Evolutionary conservation across 2,797 vertebrate species (phyloP), one percentile per base, ranked within the genome.

Genomic region (Alauda arvensis): DNA sequence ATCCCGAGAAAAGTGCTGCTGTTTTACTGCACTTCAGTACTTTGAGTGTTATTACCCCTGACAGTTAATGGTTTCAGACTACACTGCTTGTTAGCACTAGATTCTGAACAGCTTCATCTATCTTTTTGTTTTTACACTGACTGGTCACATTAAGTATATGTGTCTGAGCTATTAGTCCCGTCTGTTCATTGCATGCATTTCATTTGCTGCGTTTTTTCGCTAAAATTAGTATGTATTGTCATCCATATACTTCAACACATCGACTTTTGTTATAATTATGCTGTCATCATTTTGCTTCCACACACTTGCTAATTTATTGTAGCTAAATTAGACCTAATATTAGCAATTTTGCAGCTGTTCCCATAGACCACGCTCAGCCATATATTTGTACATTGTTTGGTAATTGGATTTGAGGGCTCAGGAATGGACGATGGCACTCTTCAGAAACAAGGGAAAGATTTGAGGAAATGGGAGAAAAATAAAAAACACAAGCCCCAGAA

Each of bases 291-390:
- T 93, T 96, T 95, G 95, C 96, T 96, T 97, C 96, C 96, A 96
- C 96, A 96, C 96, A 97, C 96, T 97, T 95, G 95, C 96, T 97
- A 97, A 98, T 97, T 98, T 97, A 97, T 97, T 97, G 97, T 96
- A 93, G 95, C 97, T 97, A 97, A 98, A 97, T 97, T 97, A 97
- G 96, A 96, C 96, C 95, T 97, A 97, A 97, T 97, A 97, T 98
- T 98, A 97, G 96, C 97, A 96, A 97, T 97, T 97, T 97, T 97
- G 97, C 97, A 97, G 97, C 97, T 97, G 97, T 97, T 97, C 94
- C 94, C 96, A 96, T 95, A 96, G 96, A 96, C 94, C 91, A 92
- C 31, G 87, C 93, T 93, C 72, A 91, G 94, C 90, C 71, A 82
- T 97, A 93, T 95, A 97, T 96, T 96, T 96, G 93, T 96, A 94